phyloP scores from a whole-genome alignment of 2,113 vertebrate species.

The Sceloporus tristichus region DNA sequence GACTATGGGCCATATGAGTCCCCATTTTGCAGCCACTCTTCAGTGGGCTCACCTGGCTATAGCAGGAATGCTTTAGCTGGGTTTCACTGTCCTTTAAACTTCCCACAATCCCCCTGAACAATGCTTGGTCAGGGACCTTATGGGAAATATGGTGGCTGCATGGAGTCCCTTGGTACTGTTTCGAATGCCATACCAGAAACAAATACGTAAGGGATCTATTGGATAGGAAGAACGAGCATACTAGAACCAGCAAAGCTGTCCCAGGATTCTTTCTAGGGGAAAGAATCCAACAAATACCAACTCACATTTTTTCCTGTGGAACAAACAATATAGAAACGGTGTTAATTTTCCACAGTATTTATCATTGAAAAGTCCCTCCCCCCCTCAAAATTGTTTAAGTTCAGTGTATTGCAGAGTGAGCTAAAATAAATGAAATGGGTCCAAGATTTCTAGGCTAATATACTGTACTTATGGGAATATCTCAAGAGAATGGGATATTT shows the following conservation, averaged over 20 bases:
- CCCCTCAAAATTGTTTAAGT: background rate
- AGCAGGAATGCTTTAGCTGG: no score
- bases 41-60: no score
- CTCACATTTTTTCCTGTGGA: background rate
- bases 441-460: background rate
- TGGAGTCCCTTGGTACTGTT: no score
- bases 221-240: background rate
- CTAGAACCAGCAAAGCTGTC: no score
- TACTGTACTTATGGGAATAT: background rate
- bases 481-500: background rate
- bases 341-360: background rate
- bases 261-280: background rate
- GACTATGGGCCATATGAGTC: background rate
- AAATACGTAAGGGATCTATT: no score
- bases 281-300: background rate
- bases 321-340: background rate
- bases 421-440: background rate
- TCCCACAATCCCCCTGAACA: no score
- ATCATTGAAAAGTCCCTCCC: background rate
- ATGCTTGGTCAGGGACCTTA: no score
- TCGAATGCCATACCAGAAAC: no score
- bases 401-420: background rate
- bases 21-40: no score
- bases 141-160: no score
- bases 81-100: no score